These are phyloP conservation scores for Drosophila repletoides DNA, from an alignment of 1,140 invertebrate species.

Conservation along the genomic window DNA sequence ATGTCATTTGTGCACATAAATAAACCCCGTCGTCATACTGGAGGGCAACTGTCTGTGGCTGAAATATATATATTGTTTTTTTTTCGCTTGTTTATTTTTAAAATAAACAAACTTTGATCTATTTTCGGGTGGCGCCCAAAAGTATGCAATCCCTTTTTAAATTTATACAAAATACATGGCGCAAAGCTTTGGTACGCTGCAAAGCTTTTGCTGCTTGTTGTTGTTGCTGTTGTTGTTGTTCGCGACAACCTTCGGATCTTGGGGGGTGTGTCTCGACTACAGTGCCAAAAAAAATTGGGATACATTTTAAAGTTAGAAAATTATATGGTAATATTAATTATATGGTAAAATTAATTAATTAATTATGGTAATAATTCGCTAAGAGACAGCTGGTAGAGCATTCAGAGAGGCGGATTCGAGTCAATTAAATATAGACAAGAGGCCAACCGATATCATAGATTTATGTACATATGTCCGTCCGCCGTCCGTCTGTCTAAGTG, in stretches of 20 bases:
- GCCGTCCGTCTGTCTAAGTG: too few species aligned
- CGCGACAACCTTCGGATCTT: slow-evolving; percentile 18
- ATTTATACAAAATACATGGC: background rate
- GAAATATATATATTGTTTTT: slow-evolving; percentile 33
- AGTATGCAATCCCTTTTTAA: slow-evolving; percentile 28
- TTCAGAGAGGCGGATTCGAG: too few species aligned
- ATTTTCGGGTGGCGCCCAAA: slow-evolving; percentile 37
- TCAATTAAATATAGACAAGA: too few species aligned
- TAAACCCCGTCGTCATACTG: slow-evolving; percentile 9
- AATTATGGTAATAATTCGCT: too few species aligned
- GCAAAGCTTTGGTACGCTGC: slow-evolving; percentile 19
- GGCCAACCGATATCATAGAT: too few species aligned
- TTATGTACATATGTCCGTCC: too few species aligned
- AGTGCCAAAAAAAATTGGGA: slow-evolving; percentile 15
- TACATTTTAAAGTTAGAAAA: too few species aligned
- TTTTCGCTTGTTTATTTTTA: slow-evolving; percentile 69
- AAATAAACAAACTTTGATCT: slow-evolving; percentile 33
- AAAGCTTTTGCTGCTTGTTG: background rate
- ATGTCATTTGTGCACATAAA: slow-evolving; percentile 31
- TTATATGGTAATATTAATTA: too few species aligned
- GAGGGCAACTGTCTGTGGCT: slow-evolving; percentile 16
- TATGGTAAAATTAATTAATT: too few species aligned
- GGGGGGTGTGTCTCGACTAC: slow-evolving; percentile 25
- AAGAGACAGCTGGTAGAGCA: too few species aligned
- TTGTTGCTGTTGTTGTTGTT: too few species aligned